These are phyloP conservation scores for Menura novaehollandiae DNA, from an alignment of 2,113 vertebrate genomes.

Conservation along the genomic window DNA sequence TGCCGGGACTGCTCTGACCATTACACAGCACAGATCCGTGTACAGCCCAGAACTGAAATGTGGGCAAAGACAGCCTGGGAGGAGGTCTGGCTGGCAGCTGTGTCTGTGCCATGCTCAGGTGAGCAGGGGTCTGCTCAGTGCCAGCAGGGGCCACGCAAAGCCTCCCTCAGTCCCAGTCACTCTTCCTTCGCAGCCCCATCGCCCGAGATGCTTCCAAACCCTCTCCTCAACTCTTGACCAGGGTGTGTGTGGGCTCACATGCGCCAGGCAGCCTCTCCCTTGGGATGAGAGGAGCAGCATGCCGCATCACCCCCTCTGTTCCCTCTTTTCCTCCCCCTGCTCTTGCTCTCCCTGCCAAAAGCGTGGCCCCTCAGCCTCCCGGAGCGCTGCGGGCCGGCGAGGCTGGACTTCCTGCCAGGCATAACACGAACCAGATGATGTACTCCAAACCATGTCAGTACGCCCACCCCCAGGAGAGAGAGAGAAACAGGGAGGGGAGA, in stretches of 20 bases:
- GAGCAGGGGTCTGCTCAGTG: not conserved
- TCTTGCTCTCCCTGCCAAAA: not conserved
- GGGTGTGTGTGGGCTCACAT: accelerated
- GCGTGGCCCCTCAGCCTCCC: slow-evolving; percentile 18
- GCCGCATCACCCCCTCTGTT: not conserved
- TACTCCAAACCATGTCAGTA: slow-evolving; percentile 20
- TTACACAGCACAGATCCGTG: accelerated
- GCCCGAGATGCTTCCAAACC: not conserved
- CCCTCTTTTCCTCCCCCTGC: not conserved
- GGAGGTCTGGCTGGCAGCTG: not conserved
- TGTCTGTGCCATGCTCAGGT: not conserved
- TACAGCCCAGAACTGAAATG: not conserved
- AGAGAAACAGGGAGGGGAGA: not conserved
- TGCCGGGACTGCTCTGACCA: not conserved
- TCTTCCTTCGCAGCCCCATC: not conserved
- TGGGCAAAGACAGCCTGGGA: not conserved
- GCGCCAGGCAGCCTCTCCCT: not conserved
- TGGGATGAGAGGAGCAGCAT: not conserved
- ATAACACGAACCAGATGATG: slow-evolving; percentile 75
- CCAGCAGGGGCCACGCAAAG: accelerated
- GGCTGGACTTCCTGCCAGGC: slow-evolving; percentile 65
- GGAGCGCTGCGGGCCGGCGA: slow-evolving; percentile 1
- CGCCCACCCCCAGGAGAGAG: slow-evolving; percentile 47
- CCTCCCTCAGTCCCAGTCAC: accelerated
- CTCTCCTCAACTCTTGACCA: accelerated